phyloP scores from a whole-genome alignment of 2,113 vertebrate genomes.

The Oriolus oriolus region DNA sequence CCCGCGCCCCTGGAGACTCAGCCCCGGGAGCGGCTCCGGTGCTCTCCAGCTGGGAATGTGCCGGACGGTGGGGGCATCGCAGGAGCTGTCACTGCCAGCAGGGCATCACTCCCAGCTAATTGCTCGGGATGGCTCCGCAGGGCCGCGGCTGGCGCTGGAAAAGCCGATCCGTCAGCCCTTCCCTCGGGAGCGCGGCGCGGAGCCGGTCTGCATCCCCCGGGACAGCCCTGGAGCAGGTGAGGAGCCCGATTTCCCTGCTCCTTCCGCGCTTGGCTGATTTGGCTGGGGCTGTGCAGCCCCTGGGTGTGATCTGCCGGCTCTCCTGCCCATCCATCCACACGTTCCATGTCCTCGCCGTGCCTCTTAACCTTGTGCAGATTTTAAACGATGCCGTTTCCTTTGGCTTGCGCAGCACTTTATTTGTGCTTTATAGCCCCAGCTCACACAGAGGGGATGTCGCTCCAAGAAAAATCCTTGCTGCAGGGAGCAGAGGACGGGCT shows the following conservation, averaged over 20 bases:
- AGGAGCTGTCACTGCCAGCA: neutral
- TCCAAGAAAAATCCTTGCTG: neutral
- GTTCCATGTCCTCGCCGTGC: neutral
- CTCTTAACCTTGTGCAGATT: conserved; percentile 29
- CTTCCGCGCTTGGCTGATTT: neutral
- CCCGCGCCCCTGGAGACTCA: neutral
- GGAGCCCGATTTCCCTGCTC: neutral
- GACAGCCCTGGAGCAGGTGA: neutral
- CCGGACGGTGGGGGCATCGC: neutral
- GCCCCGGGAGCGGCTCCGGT: neutral
- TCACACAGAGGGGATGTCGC: neutral
- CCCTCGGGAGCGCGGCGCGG: fast-evolving
- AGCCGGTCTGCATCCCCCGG: neutral
- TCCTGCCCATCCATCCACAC: neutral
- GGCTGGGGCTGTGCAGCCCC: neutral
- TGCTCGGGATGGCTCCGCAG: neutral
- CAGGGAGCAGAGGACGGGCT: neutral
- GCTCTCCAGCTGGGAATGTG: neutral
- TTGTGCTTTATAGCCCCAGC: neutral
- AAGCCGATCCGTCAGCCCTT: neutral
- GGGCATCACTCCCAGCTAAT: neutral
- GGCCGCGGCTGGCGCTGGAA: neutral
- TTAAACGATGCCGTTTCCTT: conserved; percentile 5
- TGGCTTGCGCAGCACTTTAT: conserved; percentile 33
- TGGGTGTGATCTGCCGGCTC: neutral